Evolutionary conservation across 2,113 vertebrate genomes (phyloP), one percentile per base, ranked within the genome.

Genomic region (Pelobates fuscus): DNA sequence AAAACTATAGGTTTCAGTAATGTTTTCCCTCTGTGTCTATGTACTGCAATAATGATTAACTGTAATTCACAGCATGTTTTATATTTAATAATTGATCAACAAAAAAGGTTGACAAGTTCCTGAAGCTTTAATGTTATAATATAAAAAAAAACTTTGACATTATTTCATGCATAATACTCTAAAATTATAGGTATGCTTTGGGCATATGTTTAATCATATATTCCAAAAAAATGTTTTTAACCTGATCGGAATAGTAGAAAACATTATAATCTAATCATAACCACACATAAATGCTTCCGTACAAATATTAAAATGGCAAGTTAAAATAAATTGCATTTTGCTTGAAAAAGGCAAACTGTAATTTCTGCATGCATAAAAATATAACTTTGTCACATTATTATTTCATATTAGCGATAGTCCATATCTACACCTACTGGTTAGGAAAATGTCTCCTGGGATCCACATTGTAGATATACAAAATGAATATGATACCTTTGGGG

Each of bases 401-500:
- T 14, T 49, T 49, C 44, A 12, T 49, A 49, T 49, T 49, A 49
- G 17, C 44, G 5, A 58, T 58, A 57, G 55, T 24, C 15, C 27
- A 49, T 23, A 61, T 27, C n/a, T 12, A 60, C 25, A 46, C 37
- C 8, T 52, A 71, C 26, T 49, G 7, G 12, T 49, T 49, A 12
- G 44, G 15, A 18, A 49, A 49, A 11, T 25, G 25, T 44, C 69
- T 81, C 68, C 75, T 80, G 72, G 60, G 71, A 81, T 60, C 65
- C 23, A 58, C 77, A 60, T 21, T 68, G 10, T 8, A 61, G 65
- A 81, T 72, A 74, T 72, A 80, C 57, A 65, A 71, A 81, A 64
- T 46, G 81, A 81, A 77, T 60, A 67, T 57, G 77, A 17, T n/a
- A 14, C 57, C 80, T 78, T 80, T 79, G 86, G 85, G 65, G 30